Conservation (phyloP, 2,113 vertebrate genomes). For the Pseudolaguvia tuberculata region DNA sequence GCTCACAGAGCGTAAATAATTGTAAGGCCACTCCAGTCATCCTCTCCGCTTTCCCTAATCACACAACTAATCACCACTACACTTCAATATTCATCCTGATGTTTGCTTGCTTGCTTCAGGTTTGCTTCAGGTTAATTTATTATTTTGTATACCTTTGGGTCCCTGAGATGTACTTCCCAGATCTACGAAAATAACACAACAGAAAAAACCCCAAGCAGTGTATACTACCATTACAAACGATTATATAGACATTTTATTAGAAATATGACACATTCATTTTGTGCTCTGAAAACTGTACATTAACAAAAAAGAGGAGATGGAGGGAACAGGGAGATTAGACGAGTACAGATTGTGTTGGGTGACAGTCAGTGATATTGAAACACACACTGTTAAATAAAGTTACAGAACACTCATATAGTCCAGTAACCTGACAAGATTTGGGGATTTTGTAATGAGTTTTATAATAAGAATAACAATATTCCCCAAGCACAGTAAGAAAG, state of each 20-base stretch:
- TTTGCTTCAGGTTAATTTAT: no score
- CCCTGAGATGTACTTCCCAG: neutral
- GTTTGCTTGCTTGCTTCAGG: neutral
- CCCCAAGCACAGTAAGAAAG: slow-evolving; percentile 86
- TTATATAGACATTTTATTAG: slow-evolving; percentile 85
- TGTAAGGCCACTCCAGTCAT: slow-evolving; percentile 28
- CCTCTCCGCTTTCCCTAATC: slow-evolving; percentile 11
- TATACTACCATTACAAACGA: slow-evolving; percentile 43
- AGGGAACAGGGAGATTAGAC: slow-evolving; percentile 46
- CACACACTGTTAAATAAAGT: slow-evolving; percentile 78
- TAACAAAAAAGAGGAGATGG: slow-evolving; percentile 65
- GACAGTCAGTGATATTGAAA: slow-evolving; percentile 77
- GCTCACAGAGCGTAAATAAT: slow-evolving; percentile 39
- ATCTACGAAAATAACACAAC: neutral
- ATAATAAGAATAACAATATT: slow-evolving; percentile 70
- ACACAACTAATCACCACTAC: neutral
- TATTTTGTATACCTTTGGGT: no score
- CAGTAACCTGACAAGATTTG: slow-evolving; percentile 62
- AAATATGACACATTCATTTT: slow-evolving; percentile 94
- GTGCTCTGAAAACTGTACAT: slow-evolving; percentile 96
- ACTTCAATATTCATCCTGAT: neutral
- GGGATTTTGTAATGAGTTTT: slow-evolving; percentile 62
- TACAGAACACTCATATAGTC: slow-evolving; percentile 78
- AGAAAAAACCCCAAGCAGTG: neutral
- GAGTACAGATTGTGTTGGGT: slow-evolving; percentile 53